These are phyloP conservation scores for Astropecten irregularis DNA, from an alignment of 53 echinoderm and acorn worm genomes.

Conservation along the genomic window DNA sequence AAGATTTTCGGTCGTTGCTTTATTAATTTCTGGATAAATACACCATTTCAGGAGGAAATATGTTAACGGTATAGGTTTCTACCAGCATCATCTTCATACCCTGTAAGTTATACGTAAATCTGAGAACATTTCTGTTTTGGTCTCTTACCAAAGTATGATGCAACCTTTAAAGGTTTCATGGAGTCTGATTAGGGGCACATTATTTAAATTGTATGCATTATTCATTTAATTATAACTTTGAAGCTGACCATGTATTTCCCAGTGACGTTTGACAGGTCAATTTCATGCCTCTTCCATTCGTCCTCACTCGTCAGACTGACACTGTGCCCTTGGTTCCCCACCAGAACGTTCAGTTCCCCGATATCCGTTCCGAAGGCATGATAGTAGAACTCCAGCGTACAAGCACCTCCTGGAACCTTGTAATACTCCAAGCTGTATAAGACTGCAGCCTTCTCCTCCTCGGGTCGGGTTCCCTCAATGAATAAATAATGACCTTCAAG, in stretches of 20 bases:
- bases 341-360: constrained; percentile 53
- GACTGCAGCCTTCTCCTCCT: constrained; percentile 49
- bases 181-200: too few species aligned
- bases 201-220: too few species aligned
- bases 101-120: too few species aligned
- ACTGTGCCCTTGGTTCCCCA: constrained; percentile 6
- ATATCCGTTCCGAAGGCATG: constrained; percentile 76
- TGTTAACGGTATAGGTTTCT: too few species aligned
- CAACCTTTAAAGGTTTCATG: too few species aligned
- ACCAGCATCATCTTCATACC: too few species aligned
- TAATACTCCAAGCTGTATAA: constrained; percentile 60
- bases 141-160: too few species aligned
- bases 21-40: too few species aligned
- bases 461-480: constrained; percentile 73
- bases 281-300: constrained; percentile 39
- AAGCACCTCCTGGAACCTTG: constrained; percentile 45
- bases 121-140: too few species aligned
- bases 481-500: constrained; percentile 81
- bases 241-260: constrained; percentile 60
- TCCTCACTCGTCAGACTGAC: constrained; percentile 16
- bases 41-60: too few species aligned
- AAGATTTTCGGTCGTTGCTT: too few species aligned
- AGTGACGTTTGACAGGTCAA: constrained; percentile 27
- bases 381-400: constrained; percentile 67
- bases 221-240: too few species aligned